These are phyloP conservation scores for Antennarius maculatus DNA, from an alignment of 2,797 vertebrate species.

Conservation along the genomic window DNA sequence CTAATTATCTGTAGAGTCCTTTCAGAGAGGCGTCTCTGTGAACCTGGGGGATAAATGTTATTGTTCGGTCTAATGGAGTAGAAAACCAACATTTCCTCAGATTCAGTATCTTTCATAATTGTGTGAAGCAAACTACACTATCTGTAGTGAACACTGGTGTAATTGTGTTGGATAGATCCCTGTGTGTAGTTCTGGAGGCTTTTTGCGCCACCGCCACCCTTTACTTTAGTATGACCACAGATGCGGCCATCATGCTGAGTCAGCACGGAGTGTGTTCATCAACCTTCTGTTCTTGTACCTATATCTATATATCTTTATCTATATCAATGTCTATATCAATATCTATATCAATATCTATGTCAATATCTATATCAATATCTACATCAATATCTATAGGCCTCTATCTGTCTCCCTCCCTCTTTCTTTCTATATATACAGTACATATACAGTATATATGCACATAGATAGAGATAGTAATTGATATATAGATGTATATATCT, in stretches of 20 bases:
- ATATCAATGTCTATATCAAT: no score
- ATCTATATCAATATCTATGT: no score
- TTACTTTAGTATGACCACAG: conserved; percentile 24
- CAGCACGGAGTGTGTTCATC: conserved; percentile 63
- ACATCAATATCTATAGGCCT: no score
- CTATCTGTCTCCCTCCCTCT: no score
- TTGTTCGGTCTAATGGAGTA: conserved; percentile 93
- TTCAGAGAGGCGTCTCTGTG: conserved; percentile 86
- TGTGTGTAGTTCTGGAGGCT: conserved; percentile 55
- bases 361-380: no score
- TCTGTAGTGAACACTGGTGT: conserved; percentile 91
- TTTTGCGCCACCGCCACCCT: conserved; percentile 35
- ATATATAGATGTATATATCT: no score
- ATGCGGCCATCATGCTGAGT: conserved; percentile 49
- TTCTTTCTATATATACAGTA: no score
- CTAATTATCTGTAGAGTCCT: conserved; percentile 79
- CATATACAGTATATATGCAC: no score
- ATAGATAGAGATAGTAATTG: no score
- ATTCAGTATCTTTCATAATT: conserved; percentile 99
- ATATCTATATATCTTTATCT: conserved; percentile 27
- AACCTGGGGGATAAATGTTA: conserved; percentile 83
- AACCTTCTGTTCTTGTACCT: conserved; percentile 47
- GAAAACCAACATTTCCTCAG: conserved; percentile 97
- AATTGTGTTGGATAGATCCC: conserved; percentile 86
- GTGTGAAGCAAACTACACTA: conserved; percentile 99